These are phyloP conservation scores for Leontopithecus rosalia DNA, from an alignment of 2,797 vertebrate species.

Conservation along the genomic window DNA sequence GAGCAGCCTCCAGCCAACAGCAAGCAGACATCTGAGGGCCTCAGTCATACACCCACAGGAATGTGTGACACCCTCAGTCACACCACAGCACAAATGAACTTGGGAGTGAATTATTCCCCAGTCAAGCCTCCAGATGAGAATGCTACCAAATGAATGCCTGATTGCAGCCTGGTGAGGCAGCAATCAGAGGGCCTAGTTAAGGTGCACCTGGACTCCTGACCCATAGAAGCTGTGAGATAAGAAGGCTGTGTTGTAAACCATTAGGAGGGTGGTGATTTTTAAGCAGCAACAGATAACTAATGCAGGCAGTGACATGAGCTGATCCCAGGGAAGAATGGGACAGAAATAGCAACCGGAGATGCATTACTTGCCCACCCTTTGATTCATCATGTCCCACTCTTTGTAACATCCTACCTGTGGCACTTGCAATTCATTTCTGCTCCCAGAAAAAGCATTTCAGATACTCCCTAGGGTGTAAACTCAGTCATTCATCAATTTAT, in stretches of 20 bases:
- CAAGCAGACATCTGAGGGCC: background rate
- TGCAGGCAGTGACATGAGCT: background rate
- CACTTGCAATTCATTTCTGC: background rate
- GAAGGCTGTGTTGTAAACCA: background rate
- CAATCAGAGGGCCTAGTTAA: background rate
- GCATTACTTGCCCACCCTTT: background rate
- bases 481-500: background rate
- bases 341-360: background rate
- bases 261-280: background rate
- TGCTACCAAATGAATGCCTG: background rate
- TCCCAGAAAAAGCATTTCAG: background rate
- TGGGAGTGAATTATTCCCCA: background rate
- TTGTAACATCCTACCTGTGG: background rate
- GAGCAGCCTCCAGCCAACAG: background rate
- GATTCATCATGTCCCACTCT: background rate
- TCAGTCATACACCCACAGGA: background rate
- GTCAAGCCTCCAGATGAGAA: background rate
- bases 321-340: background rate
- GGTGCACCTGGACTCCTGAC: background rate
- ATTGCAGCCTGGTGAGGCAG: background rate
- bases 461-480: background rate
- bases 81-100: background rate
- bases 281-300: background rate
- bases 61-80: background rate
- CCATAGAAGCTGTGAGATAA: background rate